These are phyloP conservation scores for Pachymerium ferrugineum DNA, from an alignment of 2,888 invertebrate species.

Conservation along the genomic window DNA sequence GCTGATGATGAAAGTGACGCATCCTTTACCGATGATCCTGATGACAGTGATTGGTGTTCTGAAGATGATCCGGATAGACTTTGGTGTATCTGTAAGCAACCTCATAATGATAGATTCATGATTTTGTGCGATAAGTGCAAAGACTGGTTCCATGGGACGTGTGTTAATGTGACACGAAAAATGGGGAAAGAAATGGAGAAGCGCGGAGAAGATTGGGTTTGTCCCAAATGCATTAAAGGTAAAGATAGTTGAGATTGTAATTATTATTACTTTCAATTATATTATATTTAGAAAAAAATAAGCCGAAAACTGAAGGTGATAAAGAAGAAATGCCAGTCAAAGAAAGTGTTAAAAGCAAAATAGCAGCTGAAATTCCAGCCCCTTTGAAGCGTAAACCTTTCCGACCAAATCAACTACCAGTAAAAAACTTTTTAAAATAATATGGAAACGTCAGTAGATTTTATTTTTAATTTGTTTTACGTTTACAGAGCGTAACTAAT, in stretches of 20 bases:
- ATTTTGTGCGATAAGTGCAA: conserved; percentile 93
- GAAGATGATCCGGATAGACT: conserved; percentile 88
- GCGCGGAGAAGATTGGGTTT: conserved; percentile 80
- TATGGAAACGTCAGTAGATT: not conserved
- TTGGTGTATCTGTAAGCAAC: conserved; percentile 93
- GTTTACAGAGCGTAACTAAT: not conserved
- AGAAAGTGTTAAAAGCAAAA: not conserved
- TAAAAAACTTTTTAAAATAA: not conserved
- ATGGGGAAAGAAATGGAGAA: conserved; percentile 77
- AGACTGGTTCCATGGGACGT: conserved; percentile 98
- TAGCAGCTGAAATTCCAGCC: conserved; percentile 1
- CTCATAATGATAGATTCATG: conserved; percentile 90
- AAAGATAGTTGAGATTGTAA: not conserved
- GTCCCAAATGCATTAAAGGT: conserved; percentile 63
- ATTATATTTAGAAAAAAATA: not conserved
- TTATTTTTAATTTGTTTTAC: not conserved
- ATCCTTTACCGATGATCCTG: conserved; percentile 51
- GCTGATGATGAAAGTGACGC: conserved; percentile 54
- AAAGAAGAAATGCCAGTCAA: not conserved
- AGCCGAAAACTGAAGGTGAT: not conserved
- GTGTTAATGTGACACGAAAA: conserved; percentile 84
- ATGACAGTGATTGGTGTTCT: conserved; percentile 44
- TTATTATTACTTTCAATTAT: not conserved
- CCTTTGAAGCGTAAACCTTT: not conserved
- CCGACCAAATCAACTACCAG: not conserved